Percentiles rank a stretch among this genome's conserved stretches.
phyloP scores from a whole-genome alignment of 2,888 invertebrate species.

The Epirrita christyi region DNA sequence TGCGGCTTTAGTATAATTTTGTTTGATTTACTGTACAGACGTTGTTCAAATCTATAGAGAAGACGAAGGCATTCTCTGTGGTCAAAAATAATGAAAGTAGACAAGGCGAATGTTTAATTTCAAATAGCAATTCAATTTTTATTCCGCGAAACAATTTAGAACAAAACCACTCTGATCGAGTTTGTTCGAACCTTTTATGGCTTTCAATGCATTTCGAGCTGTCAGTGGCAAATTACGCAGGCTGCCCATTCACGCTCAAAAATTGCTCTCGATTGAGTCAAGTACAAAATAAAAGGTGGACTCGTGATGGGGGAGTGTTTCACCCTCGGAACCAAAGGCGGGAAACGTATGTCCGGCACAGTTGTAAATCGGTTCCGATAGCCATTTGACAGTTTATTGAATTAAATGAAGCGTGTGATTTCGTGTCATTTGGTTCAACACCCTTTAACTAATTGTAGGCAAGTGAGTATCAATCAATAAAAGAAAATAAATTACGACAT shows the following conservation, averaged over 20 bases:
- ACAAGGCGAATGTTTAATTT: constrained; percentile 22
- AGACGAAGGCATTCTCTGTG: neutral
- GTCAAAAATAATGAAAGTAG: neutral
- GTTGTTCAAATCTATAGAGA: constrained; percentile 3
- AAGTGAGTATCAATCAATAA: neutral
- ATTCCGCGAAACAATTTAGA: constrained; percentile 51
- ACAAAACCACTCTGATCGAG: constrained; percentile 67
- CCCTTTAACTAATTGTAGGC: constrained; percentile 13
- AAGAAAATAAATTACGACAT: too few species aligned
- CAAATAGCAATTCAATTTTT: constrained; percentile 31
- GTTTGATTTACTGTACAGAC: constrained; percentile 9
- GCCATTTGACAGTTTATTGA: constrained; percentile 77
- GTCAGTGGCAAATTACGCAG: constrained; percentile 79
- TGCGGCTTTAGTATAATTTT: constrained; percentile 1
- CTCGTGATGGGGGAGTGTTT: constrained; percentile 54
- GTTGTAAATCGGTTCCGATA: constrained; percentile 79
- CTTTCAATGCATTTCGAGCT: constrained; percentile 80
- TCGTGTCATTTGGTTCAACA: constrained; percentile 36
- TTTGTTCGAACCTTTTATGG: constrained; percentile 77
- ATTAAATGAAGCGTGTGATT: constrained; percentile 70
- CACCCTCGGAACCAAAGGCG: constrained; percentile 74
- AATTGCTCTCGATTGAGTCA: constrained; percentile 82
- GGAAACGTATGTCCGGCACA: constrained; percentile 81
- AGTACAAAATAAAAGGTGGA: constrained; percentile 83
- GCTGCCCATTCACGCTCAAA: constrained; percentile 82